Evolutionary conservation across 2,888 invertebrate genomes (phyloP).

Genomic region (Perithous albicinctus): DNA sequence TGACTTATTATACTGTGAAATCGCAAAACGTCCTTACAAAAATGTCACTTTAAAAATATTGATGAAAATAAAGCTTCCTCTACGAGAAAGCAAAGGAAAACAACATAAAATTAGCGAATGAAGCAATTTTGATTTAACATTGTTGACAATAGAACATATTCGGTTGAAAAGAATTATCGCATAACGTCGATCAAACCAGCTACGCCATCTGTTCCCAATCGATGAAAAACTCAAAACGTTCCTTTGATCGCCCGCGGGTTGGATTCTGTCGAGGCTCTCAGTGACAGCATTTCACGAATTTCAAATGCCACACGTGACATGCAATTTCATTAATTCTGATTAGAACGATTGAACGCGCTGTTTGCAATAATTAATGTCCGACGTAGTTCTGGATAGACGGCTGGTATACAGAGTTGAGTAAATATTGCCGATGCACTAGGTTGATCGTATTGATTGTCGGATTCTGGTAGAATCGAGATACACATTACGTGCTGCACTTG

Average conservation of each 20-base stretch:
- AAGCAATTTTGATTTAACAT: neutral
- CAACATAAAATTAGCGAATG: neutral
- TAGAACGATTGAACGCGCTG: slow-evolving; percentile 73
- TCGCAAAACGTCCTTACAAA: no score
- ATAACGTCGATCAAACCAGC: slow-evolving; percentile 15
- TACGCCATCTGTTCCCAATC: slow-evolving; percentile 3
- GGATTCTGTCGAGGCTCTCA: neutral
- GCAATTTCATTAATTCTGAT: slow-evolving; percentile 72
- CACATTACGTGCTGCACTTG: slow-evolving; percentile 51
- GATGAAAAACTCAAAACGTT: neutral
- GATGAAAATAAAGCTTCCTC: no score
- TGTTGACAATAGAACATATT: no score
- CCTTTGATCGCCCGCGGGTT: slow-evolving; percentile 14
- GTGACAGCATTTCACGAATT: neutral
- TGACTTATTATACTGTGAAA: no score
- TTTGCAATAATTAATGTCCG: slow-evolving; percentile 73
- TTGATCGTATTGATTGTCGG: slow-evolving; percentile 52
- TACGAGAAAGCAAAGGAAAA: neutral
- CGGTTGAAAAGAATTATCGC: neutral
- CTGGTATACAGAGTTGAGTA: slow-evolving; percentile 25
- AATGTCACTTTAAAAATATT: no score
- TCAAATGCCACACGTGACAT: slow-evolving; percentile 42
- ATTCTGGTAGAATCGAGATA: slow-evolving; percentile 36
- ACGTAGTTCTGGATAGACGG: slow-evolving; percentile 34
- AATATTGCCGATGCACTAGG: slow-evolving; percentile 29